phyloP scores from a whole-genome alignment of 64 coral and sea anemone genomes.

The Cladopsammia gracilis region DNA sequence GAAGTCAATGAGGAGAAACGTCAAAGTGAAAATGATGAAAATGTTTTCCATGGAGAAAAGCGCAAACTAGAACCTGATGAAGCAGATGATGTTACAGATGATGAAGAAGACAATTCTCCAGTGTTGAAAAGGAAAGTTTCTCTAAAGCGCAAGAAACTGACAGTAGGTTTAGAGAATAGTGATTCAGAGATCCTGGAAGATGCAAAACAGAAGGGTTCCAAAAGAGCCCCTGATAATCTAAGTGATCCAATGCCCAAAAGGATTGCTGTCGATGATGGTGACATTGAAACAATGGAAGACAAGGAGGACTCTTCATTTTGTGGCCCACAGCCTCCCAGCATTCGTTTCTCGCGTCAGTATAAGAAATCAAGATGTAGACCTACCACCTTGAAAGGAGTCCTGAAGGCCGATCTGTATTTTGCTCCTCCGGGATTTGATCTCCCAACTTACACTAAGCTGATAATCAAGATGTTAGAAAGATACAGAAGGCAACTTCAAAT shows the following conservation, averaged over 20 bases:
- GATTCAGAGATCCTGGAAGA: neutral
- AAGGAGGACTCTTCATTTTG: neutral
- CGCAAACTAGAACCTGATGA: slow-evolving; percentile 7
- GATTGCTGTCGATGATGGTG: neutral
- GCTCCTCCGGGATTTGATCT: slow-evolving; percentile 11
- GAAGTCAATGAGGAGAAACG: neutral
- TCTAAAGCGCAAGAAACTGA: slow-evolving; percentile 3
- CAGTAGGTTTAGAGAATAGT: neutral
- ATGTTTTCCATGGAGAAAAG: neutral
- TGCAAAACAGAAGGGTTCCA: neutral
- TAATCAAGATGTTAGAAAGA: slow-evolving; percentile 42
- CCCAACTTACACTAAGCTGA: neutral
- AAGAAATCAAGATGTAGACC: slow-evolving; percentile 12
- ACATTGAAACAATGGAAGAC: neutral
- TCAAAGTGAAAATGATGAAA: neutral
- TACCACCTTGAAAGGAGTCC: neutral
- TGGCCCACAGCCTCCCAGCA: neutral
- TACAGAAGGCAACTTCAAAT: neutral
- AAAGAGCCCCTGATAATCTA: neutral
- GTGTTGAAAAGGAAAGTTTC: neutral
- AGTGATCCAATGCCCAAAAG: slow-evolving; percentile 31
- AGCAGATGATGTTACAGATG: neutral
- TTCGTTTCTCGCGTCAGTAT: neutral
- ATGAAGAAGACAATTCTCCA: neutral
- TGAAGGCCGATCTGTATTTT: slow-evolving; percentile 14